Evolutionary conservation across 2,888 invertebrate species (phyloP).

Genomic region (Coenonympha glycerion): DNA sequence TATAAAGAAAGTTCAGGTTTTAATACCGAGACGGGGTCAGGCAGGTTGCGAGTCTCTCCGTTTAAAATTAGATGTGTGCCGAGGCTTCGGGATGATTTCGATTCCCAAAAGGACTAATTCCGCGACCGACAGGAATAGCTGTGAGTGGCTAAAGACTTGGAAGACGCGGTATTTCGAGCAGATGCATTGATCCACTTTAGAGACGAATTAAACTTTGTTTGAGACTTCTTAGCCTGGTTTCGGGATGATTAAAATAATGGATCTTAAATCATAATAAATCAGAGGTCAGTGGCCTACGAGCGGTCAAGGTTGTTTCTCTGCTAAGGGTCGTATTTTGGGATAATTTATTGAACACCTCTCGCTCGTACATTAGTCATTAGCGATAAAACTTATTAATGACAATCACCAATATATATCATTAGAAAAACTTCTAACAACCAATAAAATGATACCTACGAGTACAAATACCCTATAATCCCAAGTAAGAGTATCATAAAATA

Average conservation of each 20-base stretch:
- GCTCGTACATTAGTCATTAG: not conserved
- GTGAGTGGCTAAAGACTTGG: slow-evolving; percentile 47
- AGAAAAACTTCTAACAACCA: not conserved
- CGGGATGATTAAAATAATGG: not conserved
- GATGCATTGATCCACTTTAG: slow-evolving; percentile 52
- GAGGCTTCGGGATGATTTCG: slow-evolving; percentile 55
- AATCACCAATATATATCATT: too few relatives aligned
- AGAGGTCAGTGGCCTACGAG: slow-evolving; percentile 53
- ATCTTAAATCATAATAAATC: not conserved
- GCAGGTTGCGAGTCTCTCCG: slow-evolving; percentile 72
- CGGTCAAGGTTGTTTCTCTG: slow-evolving; percentile 54
- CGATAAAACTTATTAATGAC: not conserved
- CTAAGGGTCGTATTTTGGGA: slow-evolving; percentile 40
- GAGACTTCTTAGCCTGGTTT: not conserved
- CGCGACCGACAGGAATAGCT: slow-evolving; percentile 64
- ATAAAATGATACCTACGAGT: not conserved
- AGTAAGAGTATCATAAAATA: too few relatives aligned
- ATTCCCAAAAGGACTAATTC: slow-evolving; percentile 53
- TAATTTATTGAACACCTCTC: slow-evolving; percentile 6
- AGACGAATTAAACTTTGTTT: slow-evolving; percentile 1
- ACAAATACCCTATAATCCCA: too few relatives aligned
- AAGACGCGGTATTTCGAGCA: slow-evolving; percentile 65
- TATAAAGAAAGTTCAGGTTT: slow-evolving; percentile 76
- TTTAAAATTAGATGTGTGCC: slow-evolving; percentile 76
- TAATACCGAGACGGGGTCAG: slow-evolving; percentile 72